Evolutionary conservation across 2,113 vertebrate genomes (phyloP).

Genomic region (Sphaerodactylus townsendi): DNA sequence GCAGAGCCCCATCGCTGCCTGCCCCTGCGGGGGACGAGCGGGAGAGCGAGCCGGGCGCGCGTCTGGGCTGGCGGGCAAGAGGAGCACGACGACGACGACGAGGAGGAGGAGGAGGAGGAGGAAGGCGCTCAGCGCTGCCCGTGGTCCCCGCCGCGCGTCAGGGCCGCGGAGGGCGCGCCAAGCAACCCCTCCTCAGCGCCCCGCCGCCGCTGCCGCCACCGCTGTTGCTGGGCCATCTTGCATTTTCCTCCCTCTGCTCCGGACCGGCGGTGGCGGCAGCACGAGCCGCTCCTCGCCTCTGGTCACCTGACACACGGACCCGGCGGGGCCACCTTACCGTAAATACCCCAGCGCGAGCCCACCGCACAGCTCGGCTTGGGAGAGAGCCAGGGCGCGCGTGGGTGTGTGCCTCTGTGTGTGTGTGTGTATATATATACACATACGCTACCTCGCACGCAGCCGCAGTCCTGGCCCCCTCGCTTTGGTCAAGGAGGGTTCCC

Average conservation of each 20-base stretch:
- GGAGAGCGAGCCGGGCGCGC: constrained; percentile 30
- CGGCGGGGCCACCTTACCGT: constrained; percentile 56
- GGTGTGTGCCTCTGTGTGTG: no score
- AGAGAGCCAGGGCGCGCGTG: background rate
- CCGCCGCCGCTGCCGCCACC: constrained; percentile 31
- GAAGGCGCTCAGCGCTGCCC: constrained; percentile 70
- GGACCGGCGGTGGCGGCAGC: background rate
- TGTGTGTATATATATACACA: background rate
- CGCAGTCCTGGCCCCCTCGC: background rate
- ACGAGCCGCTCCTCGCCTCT: constrained; percentile 52
- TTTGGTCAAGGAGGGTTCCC: background rate
- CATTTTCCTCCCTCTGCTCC: constrained; percentile 67
- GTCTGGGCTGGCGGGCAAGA: constrained; percentile 6
- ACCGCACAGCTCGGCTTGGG: constrained; percentile 43
- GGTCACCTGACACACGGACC: constrained; percentile 83
- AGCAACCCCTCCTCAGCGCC: constrained; percentile 80
- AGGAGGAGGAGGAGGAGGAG: constrained; percentile 30
- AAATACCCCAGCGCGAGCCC: constrained; percentile 57
- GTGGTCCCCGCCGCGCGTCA: constrained; percentile 56
- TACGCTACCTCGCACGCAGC: background rate
- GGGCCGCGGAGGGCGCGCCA: constrained; percentile 63
- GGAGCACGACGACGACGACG: no score
- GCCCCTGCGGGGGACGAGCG: constrained; percentile 41
- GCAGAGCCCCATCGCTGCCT: constrained; percentile 90
- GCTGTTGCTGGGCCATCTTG: constrained; percentile 81